Conservation (phyloP, 1,140 invertebrate genomes). For the Drosophila kurseongensis region DNA sequence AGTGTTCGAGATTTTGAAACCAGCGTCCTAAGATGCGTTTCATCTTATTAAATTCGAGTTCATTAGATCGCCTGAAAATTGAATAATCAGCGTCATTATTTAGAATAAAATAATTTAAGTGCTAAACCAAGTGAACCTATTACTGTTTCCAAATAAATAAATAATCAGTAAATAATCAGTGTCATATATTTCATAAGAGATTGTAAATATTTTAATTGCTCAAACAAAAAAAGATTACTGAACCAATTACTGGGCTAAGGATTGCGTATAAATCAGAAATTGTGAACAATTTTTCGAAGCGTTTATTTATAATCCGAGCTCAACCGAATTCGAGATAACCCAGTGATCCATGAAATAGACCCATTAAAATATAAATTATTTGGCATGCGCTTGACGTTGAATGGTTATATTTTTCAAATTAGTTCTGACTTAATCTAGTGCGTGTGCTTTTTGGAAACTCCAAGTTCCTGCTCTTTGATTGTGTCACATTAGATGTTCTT, state of each 20-base stretch:
- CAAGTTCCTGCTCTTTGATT: neutral
- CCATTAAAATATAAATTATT: neutral
- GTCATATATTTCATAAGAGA: neutral
- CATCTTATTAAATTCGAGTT: neutral
- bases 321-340: neutral
- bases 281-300: neutral
- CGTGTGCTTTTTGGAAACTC: neutral
- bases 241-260: neutral
- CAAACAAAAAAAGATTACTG: no score
- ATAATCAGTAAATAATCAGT: neutral
- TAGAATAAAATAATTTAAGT: no score
- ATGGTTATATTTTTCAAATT: neutral
- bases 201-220: neutral
- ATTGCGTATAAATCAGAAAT: neutral
- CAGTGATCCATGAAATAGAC: neutral
- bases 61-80: neutral
- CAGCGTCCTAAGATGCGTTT: no score
- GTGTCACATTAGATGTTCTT: neutral
- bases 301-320: neutral
- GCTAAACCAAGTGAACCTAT: no score
- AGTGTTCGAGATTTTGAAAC: no score
- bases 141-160: neutral
- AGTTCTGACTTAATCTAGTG: neutral
- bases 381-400: no score
- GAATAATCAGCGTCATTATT: neutral